These are phyloP conservation scores for Drosophila sproati DNA, from an alignment of 1,140 invertebrate genomes.

Conservation along the genomic window DNA sequence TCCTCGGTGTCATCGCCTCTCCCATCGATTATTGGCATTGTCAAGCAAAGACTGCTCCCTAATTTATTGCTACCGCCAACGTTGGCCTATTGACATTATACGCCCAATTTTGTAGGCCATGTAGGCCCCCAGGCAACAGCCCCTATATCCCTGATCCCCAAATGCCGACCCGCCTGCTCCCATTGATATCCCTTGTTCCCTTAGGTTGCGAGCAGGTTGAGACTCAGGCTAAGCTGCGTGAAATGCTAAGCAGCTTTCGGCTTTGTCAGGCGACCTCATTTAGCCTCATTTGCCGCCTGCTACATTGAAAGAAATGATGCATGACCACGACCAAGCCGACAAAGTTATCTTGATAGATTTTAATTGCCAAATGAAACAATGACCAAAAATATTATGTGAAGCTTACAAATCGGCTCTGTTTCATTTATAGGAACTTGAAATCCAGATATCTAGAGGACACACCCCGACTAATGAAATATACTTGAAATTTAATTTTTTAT, in stretches of 20 bases:
- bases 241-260: conserved; percentile 50
- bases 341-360: too few species aligned
- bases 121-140: background rate
- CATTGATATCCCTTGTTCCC: background rate
- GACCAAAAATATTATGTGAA: too few species aligned
- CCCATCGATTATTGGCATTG: conserved; percentile 68
- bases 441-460: too few species aligned
- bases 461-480: too few species aligned
- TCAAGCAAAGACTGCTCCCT: conserved; percentile 54
- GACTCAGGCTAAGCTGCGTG: conserved; percentile 35
- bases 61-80: conserved; percentile 64
- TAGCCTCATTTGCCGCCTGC: conserved; percentile 31
- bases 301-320: background rate
- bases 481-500: too few species aligned
- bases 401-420: too few species aligned
- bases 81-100: conserved; percentile 55
- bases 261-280: conserved; percentile 25
- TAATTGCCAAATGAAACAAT: too few species aligned
- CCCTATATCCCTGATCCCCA: background rate
- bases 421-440: too few species aligned
- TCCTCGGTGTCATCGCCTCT: conserved; percentile 20
- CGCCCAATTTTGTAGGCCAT: conserved; percentile 16
- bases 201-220: conserved; percentile 5
- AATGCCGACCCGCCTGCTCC: background rate
- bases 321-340: background rate